These are phyloP conservation scores for Ceratina calcarata DNA, from an alignment of 1,140 invertebrate species.

Conservation along the genomic window DNA sequence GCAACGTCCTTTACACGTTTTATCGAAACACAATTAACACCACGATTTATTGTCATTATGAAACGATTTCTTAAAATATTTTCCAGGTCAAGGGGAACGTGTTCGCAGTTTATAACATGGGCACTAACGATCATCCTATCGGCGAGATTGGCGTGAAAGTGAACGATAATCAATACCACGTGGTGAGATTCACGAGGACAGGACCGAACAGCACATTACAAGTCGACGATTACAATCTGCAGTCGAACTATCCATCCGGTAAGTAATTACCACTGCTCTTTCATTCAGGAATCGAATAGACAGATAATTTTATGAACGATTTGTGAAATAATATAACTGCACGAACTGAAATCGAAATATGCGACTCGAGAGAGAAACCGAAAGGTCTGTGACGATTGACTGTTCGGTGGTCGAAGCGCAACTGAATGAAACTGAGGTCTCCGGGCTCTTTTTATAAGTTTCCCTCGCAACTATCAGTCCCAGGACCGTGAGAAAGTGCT, in stretches of 20 bases:
- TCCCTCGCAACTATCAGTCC: neutral
- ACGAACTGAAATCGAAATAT: neutral
- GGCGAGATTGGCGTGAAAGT: constrained; percentile 93
- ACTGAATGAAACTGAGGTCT: constrained; percentile 9
- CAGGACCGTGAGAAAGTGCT: constrained; percentile 21
- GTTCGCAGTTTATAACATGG: constrained; percentile 96
- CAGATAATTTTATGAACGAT: neutral
- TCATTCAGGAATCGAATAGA: neutral
- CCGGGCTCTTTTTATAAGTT: constrained; percentile 33
- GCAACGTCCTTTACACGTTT: too few relatives aligned
- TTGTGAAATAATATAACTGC: too few relatives aligned
- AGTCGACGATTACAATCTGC: constrained; percentile 94
- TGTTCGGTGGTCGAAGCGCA: neutral
- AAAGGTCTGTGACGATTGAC: too few relatives aligned
- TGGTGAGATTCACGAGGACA: constrained; percentile 92
- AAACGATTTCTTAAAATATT: too few relatives aligned
- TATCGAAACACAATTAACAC: too few relatives aligned
- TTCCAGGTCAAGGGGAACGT: constrained; percentile 94
- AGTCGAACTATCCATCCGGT: constrained; percentile 90
- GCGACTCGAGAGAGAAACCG: neutral
- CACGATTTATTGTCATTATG: too few relatives aligned
- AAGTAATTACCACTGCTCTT: constrained; percentile 53
- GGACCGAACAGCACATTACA: constrained; percentile 95
- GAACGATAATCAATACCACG: constrained; percentile 96
- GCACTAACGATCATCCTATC: constrained; percentile 94